Base-by-base conservation (phyloP, 2,113 vertebrate genomes). In the Chascanopsetta lugubris region DNA sequence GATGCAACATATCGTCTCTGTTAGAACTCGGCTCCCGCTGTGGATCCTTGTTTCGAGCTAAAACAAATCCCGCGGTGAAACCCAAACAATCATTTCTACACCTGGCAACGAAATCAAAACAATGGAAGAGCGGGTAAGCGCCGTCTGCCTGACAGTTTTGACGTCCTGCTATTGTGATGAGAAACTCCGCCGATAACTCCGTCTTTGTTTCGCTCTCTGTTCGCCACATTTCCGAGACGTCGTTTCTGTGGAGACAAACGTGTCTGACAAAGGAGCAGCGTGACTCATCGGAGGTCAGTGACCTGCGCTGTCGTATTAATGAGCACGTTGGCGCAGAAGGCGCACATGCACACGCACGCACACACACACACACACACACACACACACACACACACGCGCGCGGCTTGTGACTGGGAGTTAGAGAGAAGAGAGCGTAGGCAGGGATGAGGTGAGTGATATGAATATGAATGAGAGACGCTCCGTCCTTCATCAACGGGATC, bases 211-310 rank as follows among this genome's bases (percentile, higher is more conserved):
- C 20, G 26, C 8, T 26, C 21, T 30, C 22, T 71, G 29, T 49
- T 30, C 24, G 36, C 40, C 9, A 25, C 22, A 8, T 27, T 5
- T 40, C 7, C 8, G 30, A 51, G 50, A 48, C 27, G n/a, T 49
- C 24, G 34, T 10, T 42, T 42, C 32, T 45, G 8, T 15, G 20
- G 22, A 69, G 40, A 66, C 20, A 51, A 57, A 63, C 40, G 25
- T 54, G 51, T 32, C 25, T 62, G 75, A 75, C 43, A 66, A 75
- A 58, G 64, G 32, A 69, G 49, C 29, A 22, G 45, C 34, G 26
- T 78, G 69, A 72, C 61, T 85, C 78, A 82, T 73, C 29, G 1
- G 24, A 72, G 77, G 64, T 61, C 32, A 29, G 43, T 67, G 76
- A 80, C 73, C 74, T 62, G 50, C 49, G 59, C 57, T 29, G 61